A percentile compares a stretch with the other conserved stretches of the same genome.
phyloP scores from a whole-genome alignment of 2,888 invertebrate genomes.

The Tryphoninae sp. region DNA sequence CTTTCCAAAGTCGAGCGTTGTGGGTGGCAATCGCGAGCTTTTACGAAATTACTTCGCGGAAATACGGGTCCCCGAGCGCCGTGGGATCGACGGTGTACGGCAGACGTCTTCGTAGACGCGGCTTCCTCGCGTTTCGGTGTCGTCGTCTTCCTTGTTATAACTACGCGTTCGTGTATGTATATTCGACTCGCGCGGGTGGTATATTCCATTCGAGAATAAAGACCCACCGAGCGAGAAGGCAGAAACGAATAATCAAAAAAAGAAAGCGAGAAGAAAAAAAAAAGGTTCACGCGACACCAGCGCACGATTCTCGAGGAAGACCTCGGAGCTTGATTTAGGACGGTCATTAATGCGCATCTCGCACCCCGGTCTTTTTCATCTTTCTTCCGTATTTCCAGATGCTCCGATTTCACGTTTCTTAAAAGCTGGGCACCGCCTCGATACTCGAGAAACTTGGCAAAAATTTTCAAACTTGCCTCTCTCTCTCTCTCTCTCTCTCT shows the following conservation, averaged over 20 bases:
- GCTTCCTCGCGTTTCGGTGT: constrained; percentile 22
- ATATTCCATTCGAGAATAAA: constrained; percentile 6
- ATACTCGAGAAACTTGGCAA: constrained; percentile 1
- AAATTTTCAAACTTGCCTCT: constrained; percentile 3
- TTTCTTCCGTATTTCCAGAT: constrained; percentile 52
- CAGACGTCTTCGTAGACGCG: constrained; percentile 60
- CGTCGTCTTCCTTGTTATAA: constrained; percentile 24
- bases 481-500: not conserved
- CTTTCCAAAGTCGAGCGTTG: constrained; percentile 20
- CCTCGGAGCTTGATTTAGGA: constrained; percentile 50
- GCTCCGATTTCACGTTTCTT: constrained; percentile 44
- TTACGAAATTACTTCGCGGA: constrained; percentile 61
- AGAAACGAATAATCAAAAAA: constrained; percentile 48
- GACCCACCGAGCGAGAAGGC: not conserved
- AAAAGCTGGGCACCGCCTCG: not conserved
- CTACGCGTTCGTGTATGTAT: too few relatives aligned
- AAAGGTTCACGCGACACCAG: not conserved
- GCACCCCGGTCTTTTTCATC: constrained; percentile 25
- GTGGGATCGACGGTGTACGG: constrained; percentile 34
- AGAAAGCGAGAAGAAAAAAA: constrained; percentile 11
- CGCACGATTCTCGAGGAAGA: not conserved
- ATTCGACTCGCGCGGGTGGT: too few relatives aligned
- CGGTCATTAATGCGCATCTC: constrained; percentile 53
- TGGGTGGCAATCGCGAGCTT: constrained; percentile 60
- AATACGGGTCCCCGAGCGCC: constrained; percentile 16